phyloP scores from a whole-genome alignment of 2,888 invertebrate genomes.

The Oxyteleia sp. region DNA sequence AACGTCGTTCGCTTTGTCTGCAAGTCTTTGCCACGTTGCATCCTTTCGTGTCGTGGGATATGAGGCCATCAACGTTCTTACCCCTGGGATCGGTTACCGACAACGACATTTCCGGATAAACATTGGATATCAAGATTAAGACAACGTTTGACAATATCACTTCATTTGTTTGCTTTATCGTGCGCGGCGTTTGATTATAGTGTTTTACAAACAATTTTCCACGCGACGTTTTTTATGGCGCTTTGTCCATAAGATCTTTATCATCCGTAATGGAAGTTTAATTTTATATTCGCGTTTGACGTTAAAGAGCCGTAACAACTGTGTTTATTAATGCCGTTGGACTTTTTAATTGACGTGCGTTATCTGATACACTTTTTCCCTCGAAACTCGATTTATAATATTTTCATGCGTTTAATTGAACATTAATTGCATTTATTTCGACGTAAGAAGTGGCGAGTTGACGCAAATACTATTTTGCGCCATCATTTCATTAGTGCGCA shows the following conservation, averaged over 20 bases:
- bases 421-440: neutral
- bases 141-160: slow-evolving; percentile 30
- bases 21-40: slow-evolving; percentile 57
- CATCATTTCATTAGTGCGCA: no score
- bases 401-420: neutral
- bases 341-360: neutral
- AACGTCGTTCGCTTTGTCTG: slow-evolving; percentile 81
- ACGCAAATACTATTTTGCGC: no score
- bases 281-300: neutral
- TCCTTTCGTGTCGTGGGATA: slow-evolving; percentile 59
- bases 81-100: slow-evolving; percentile 54
- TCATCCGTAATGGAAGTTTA: neutral
- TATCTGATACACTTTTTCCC: neutral
- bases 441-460: no score
- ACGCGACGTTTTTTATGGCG: neutral
- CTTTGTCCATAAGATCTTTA: neutral
- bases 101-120: slow-evolving; percentile 50
- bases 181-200: neutral
- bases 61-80: slow-evolving; percentile 54
- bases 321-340: neutral
- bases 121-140: slow-evolving; percentile 43
- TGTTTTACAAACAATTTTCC: slow-evolving; percentile 1
- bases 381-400: neutral
- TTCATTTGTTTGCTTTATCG: slow-evolving; percentile 36
- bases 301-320: neutral